Base-by-base conservation (phyloP, 2,888 invertebrate species). In the Chalcosyrphus nemorum region DNA sequence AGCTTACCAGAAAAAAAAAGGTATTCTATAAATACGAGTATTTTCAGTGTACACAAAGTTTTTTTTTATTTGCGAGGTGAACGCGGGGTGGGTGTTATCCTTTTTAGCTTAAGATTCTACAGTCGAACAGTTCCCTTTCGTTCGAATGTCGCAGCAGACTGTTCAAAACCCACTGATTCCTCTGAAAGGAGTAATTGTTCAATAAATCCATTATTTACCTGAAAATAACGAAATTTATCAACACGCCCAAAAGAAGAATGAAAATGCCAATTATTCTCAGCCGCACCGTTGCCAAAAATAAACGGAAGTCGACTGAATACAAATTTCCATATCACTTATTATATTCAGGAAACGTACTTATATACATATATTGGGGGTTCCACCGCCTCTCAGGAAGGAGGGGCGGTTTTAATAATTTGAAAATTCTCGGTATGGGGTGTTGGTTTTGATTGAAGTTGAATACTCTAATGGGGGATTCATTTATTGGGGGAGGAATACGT, bases 181-280 rank as follows among this genome's bases (percentile, higher is more conserved):
- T 27, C 7, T 52, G 61, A 54, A 56, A 45, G 21, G 35, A 43
- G 54, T 74, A 74, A 74, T 63, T 74, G 74, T 54, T 74, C 54
- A 74, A 63, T 45, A 56, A 63, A 74, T 74, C 24, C 35, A 74
- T 74, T 74, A 63, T 63, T 63, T 63, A 41, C 54, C 63, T 74
- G 74, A 52, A n/a, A n/a, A 35, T 63, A 74, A 45, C 45, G 43
- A 56, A 56, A 45, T 72, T 63, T 63, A 43, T 45, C 63, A 54
- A 74, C 41, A 6, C 72, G 52, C 72, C 41, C 32, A 2, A 19
- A n/a, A 41, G 35, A 74, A 63, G 35, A 74, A 63, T 45, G 54
- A 54, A 74, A 63, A 45, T 35, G 54, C 54, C 54, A 74, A 63
- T 74, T 63, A 74, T 63, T 17, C 52, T 43, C 24, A 35, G 54